A percentile compares a stretch with the other conserved stretches of the same genome.
These are phyloP conservation scores for Colistium nudipinnis DNA, from an alignment of 2,113 vertebrate species.

Conservation along the genomic window DNA sequence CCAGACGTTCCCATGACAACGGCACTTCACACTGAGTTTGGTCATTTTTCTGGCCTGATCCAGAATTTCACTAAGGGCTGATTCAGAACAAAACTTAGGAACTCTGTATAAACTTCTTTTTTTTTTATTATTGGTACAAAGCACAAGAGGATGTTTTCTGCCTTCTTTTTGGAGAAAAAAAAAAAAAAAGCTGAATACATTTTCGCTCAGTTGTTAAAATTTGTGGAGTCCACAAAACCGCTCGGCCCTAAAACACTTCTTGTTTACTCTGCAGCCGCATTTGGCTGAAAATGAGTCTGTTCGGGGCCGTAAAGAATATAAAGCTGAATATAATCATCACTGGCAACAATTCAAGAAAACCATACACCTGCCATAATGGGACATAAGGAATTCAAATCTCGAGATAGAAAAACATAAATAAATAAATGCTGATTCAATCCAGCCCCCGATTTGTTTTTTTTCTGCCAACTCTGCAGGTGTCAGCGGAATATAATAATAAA, in stretches of 20 bases:
- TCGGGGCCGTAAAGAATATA: constrained; percentile 16
- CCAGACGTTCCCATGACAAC: constrained; percentile 25
- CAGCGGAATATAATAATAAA: no score
- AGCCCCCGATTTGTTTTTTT: constrained; percentile 62
- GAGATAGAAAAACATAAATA: no score
- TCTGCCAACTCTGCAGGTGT: constrained; percentile 72
- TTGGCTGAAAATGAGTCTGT: constrained; percentile 2
- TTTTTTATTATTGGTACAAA: constrained; percentile 32
- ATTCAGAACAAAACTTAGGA: constrained; percentile 40
- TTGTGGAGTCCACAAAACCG: constrained; percentile 45
- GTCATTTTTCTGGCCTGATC: constrained; percentile 24
- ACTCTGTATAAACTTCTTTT: constrained; percentile 41
- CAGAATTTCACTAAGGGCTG: constrained; percentile 53
- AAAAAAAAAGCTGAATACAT: constrained; percentile 47
- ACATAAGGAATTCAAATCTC: constrained; percentile 45
- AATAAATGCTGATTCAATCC: constrained; percentile 70
- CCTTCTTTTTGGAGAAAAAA: constrained; percentile 4
- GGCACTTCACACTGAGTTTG: constrained; percentile 1
- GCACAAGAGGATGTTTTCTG: constrained; percentile 18
- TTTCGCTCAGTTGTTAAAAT: constrained; percentile 48
- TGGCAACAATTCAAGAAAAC: constrained; percentile 26
- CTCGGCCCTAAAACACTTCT: constrained; percentile 3
- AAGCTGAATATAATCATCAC: constrained; percentile 40
- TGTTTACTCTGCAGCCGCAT: constrained; percentile 3
- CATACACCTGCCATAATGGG: constrained; percentile 25